Percentiles rank a stretch among this genome's conserved stretches.
Conservation (phyloP, 2,113 vertebrate genomes). For the Vulpes vulpes region DNA sequence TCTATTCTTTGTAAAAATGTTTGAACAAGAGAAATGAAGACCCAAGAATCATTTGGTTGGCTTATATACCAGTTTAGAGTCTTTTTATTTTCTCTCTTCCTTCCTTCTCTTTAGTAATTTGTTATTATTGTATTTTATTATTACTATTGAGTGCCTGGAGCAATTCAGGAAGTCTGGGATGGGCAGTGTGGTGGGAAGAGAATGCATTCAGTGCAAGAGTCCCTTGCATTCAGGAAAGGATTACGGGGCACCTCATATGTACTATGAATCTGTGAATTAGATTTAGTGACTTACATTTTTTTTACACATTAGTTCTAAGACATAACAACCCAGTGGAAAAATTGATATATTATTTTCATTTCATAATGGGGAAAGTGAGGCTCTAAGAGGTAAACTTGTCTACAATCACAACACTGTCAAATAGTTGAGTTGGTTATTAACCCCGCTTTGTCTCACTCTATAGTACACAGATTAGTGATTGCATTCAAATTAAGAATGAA, state of each 20-base stretch:
- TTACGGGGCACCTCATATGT: background rate
- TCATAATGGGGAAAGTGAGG: background rate
- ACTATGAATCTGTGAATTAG: background rate
- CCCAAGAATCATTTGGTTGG: background rate
- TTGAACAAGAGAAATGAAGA: background rate
- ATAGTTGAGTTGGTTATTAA: background rate
- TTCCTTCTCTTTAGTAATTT: background rate
- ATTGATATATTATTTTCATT: background rate
- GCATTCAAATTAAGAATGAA: background rate
- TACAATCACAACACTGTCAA: background rate
- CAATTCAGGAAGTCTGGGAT: background rate
- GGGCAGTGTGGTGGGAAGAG: background rate
- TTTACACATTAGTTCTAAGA: background rate
- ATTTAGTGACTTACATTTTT: background rate
- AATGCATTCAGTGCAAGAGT: background rate
- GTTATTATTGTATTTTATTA: background rate
- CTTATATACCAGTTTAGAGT: background rate
- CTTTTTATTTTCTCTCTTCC: background rate
- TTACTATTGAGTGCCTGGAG: background rate
- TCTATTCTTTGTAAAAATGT: background rate
- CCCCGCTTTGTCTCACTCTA: background rate
- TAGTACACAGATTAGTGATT: background rate
- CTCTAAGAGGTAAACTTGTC: background rate
- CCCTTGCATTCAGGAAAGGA: background rate
- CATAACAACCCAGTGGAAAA: background rate